Evolutionary conservation across 1,140 invertebrate species (phyloP).

Genomic region (Campodea augens): DNA sequence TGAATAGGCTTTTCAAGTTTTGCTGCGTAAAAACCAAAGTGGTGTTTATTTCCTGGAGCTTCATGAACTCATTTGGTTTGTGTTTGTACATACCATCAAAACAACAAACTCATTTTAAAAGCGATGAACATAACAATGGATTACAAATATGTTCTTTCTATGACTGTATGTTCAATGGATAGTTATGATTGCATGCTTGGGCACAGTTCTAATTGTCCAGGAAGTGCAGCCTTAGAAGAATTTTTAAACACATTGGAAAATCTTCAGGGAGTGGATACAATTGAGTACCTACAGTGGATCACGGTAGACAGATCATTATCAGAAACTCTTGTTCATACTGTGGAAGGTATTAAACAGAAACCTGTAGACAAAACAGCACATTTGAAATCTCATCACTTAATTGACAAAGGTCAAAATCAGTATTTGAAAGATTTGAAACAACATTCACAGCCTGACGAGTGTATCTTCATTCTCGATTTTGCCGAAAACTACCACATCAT

Average conservation of each 20-base stretch:
- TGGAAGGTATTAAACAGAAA: slow-evolving; percentile 5
- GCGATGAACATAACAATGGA: neutral
- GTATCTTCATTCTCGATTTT: slow-evolving; percentile 13
- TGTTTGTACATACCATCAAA: neutral
- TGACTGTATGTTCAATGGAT: neutral
- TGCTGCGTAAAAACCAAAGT: neutral
- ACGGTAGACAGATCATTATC: slow-evolving; percentile 6
- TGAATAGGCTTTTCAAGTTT: slow-evolving; percentile 9
- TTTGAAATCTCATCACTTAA: slow-evolving; percentile 4
- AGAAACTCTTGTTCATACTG: neutral
- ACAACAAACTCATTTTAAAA: neutral
- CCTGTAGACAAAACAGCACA: neutral
- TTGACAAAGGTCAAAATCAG: slow-evolving; percentile 2
- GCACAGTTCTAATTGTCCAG: neutral
- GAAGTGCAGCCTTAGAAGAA: neutral
- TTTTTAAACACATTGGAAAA: neutral
- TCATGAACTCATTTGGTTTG: neutral
- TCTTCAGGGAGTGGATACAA: slow-evolving; percentile 8
- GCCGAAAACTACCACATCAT: slow-evolving; percentile 16
- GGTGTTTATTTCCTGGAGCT: neutral
- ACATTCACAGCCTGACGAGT: slow-evolving; percentile 2
- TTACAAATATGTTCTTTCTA: neutral
- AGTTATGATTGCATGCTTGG: neutral
- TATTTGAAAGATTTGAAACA: slow-evolving; percentile 8
- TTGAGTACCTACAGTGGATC: slow-evolving; percentile 11